Base-by-base conservation (phyloP, 1,140 invertebrate genomes). In the Heterodera schachtii region DNA sequence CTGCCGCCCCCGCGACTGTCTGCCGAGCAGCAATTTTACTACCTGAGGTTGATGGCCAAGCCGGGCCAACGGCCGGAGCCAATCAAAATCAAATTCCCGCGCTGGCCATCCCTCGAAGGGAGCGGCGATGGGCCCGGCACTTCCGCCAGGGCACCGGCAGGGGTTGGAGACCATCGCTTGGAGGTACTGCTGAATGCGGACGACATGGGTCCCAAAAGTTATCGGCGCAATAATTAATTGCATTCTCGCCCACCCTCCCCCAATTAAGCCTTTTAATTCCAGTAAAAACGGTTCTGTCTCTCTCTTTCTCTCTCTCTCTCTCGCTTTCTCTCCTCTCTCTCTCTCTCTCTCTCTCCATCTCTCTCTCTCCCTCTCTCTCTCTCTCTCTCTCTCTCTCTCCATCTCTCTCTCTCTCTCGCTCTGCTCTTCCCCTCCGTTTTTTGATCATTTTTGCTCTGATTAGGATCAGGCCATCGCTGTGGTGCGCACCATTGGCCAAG, bases 401-500 rank as follows among this genome's bases (percentile, higher is more conserved):
- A 0, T 31, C 31, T 31, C 31, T 31, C 31, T 31, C 31, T 31
- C 31, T 31, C 31, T 31, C 31, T 31, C 31, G 0, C 31, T 31
- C 31, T 31, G 31, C 31, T 31, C 31, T 31, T 31, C 31, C 31
- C 0, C 31, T 31, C 31, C 31, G 31, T 31, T 31, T 31, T 31
- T 31, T 31, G 31, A 31, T 31, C 31, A 31, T 31, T 31, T 31
- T 31, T 31, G 31, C 19, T 6, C 0, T 57, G 57, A 44, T 43
- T 93, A 98, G 96, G 96, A 94, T 91, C 96, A 98, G 92, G 97
- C 97, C 5, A 96, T 98, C 95, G 93, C 94, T 87, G 95, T 98
- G 85, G 97, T 98, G 64, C 93, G 96, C 87, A 98, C 96, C 0
- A 96, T 99, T 82, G 96, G 97, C 52, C 96, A 98, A 92, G 97